Conservation (phyloP, 2,888 invertebrate genomes). For the Nomada hirtipes region DNA sequence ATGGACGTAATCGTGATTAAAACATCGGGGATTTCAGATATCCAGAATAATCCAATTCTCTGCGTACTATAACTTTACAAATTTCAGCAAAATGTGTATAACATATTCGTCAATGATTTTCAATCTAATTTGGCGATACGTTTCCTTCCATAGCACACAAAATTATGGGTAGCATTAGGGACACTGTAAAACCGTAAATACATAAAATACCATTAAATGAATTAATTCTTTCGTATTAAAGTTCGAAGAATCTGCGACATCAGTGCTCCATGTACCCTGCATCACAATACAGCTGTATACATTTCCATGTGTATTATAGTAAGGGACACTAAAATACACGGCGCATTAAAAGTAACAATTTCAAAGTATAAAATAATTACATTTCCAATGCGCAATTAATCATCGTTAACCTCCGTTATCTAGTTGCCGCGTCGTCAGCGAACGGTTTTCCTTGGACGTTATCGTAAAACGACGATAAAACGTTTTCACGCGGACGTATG, state of each 20-base stretch:
- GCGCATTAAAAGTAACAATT: no score
- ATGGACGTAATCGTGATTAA: background rate
- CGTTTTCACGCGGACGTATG: background rate
- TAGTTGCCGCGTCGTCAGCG: background rate
- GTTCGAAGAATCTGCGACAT: no score
- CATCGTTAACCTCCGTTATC: background rate
- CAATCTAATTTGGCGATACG: background rate
- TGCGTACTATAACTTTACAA: background rate
- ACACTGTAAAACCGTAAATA: no score
- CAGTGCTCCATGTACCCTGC: no score
- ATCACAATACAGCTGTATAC: no score
- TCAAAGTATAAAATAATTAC: background rate
- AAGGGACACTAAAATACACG: no score
- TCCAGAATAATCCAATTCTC: no score
- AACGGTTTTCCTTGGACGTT: background rate
- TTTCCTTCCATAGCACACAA: no score
- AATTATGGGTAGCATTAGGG: no score
- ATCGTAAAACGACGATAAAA: background rate
- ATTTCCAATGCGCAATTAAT: constrained; percentile 2
- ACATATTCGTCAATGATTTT: background rate
- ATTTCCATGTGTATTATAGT: no score
- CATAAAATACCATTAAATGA: no score
- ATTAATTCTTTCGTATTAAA: no score
- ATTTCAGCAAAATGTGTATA: background rate
- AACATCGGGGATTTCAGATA: background rate